Base-by-base conservation (phyloP, 2,888 invertebrate species). In the Teleiodes luculella region DNA sequence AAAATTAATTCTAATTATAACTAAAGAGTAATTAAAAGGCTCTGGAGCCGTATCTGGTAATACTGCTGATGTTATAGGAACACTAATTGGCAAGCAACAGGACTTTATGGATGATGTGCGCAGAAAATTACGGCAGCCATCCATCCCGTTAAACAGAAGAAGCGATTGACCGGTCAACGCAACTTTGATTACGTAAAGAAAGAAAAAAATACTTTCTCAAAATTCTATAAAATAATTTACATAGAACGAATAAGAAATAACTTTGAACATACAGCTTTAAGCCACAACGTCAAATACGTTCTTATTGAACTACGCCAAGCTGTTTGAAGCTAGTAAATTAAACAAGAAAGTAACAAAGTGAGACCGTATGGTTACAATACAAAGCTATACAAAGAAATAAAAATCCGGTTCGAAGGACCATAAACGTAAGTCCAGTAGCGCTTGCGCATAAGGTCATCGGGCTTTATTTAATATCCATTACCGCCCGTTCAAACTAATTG, bases 371-470 rank as follows among this genome's bases (percentile, higher is more conserved):
- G 51, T 55, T 14, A 20, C 18, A 45, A 45, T 14, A 20, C 18
- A 45, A 45, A 33, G 33, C 10, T 33, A 33, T 45, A 33, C 20
- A 41, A 55, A 57, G 31, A 33, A 50, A 53, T 50, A 54, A 53
- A 57, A 51, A 33, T 55, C 53, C 47, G 54, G 28, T 28, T 49
- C 11, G 53, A 48, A 47, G 54, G 54, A 37, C 35, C 57, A 53
- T 61, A 58, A 58, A 56, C 10, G 20, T 35, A 53, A 48, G 55
- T 50, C 58, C 55, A 31, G 57, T 54, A 57, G 57, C 56, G 37
- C 55, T 16, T 35, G 52, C 45, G 46, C 54, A 36, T 36, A 7
- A 39, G 39, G 16, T 18, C 16, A 18, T 36, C 16, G 39, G 39
- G 10, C 39, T 39, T 39, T 1, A 8, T 24, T 43, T 24, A n/a